Evolutionary conservation across 2,113 vertebrate species (phyloP), one percentile per base, ranked within the genome.

Genomic region (Hippocampus mohnikei): DNA sequence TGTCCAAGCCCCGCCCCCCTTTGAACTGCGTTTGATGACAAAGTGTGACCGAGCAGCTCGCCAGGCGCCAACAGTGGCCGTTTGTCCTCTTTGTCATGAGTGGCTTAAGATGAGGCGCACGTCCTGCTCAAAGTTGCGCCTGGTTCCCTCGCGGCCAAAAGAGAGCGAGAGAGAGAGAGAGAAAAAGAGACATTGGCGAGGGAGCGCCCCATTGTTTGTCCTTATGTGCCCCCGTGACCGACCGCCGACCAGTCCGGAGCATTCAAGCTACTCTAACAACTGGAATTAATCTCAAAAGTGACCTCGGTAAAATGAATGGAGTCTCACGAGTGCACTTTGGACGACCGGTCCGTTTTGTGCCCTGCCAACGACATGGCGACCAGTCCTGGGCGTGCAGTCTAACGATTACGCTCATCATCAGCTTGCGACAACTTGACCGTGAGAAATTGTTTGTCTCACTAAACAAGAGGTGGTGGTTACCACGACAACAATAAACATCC

Each of bases 121-220:
- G 92, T 93, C 88, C 86, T 79, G 88, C 88, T 88, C 84, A 91
- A 91, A 93, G 91, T 93, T 91, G 85, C 92, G 86, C 83, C 88
- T 56, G 9, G n/a, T 10, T 56, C n/a, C 11, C n/a, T 18, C 46
- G 42, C 42, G 16, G 16, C 16, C 48, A 52, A 52, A 52, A 52
- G 12, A 44, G 46, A n/a, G 48, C 16, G 18, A 50, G 48, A 5
- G 4, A 25, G 55, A 25, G 23, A 15, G 5, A 56, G 55, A 25
- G 53, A 55, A 23, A 56, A 25, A 15, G 56, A 29, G 56, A 60
- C 5, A 60, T 6, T 13, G 23, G 18, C 12, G 27, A 29, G 29
- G 27, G 27, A 33, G 15, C 1, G 15, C 15, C 9, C 29, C 27
- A 3, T 60, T 60, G 27, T 60, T 29, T 18, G 27, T 33, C 58